Evolutionary conservation across 1,140 invertebrate genomes (phyloP), one percentile per base, ranked within the genome.

Genomic region (Drosophila malerkotliana): DNA sequence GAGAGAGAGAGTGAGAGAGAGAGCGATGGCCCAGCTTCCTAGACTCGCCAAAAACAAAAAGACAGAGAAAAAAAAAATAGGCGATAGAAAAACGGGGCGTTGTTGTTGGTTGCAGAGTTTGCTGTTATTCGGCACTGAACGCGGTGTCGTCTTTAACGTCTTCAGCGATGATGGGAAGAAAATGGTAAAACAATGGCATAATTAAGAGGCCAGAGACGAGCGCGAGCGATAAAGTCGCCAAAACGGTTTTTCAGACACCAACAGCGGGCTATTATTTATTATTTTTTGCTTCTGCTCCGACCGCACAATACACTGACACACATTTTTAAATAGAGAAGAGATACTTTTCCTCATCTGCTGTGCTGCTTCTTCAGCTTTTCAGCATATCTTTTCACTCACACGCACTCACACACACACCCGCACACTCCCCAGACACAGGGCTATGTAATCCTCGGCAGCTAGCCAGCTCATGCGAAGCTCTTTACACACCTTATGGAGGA

Each of bases 271-370:
- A 78, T 87, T 82, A 87, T 87, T 88, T 87, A 88, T 82, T 88
- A 82, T 88, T 75, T 75, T 77, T 80, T 63, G 53, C 58, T 44
- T n/a, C 44, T 9, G 26, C 34, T 66, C 30, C 56, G 28, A 48
- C 66, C 67, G 55, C 72, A 82, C 82, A 88, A 88, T 78, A 87
- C 82, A 87, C 82, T 87, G 82, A 88, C 82, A 87, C 82, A 87
- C 79, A 88, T 88, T 87, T 82, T 88, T 82, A 87, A 87, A 87
- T 85, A 85, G 82, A 82, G 81, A 85, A 78, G 78, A 88, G 75
- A 88, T 87, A 87, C 69, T 82, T 85, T 81, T 69, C 60, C 63
- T 57, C 41, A 44, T 44, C 64, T 62, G 62, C 66, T 77, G 54
- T 72, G 62, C 72, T 77, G 54, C 72, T 49, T 69, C 72, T 49